Percentiles rank a stretch among this genome's conserved stretches.
phyloP scores from a whole-genome alignment of 2,113 vertebrate species.

The Trichomycterus rosablanca region DNA sequence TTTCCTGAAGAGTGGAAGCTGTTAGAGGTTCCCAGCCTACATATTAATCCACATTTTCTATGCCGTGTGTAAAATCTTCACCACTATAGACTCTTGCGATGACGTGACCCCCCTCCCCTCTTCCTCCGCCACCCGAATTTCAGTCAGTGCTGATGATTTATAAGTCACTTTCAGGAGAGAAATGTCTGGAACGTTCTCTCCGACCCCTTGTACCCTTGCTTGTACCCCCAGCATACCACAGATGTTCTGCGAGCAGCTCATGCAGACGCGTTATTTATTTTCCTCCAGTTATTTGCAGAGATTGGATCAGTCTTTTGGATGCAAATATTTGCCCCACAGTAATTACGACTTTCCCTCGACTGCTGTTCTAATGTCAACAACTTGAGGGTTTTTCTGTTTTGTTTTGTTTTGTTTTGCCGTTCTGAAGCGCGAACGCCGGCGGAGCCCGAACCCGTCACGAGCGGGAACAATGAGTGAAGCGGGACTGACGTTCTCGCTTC shows the following conservation, averaged over 20 bases:
- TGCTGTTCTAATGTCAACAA: conserved; percentile 25
- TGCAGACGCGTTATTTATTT: conserved; percentile 23
- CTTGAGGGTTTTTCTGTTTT: conserved; percentile 8
- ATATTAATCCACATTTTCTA: too few relatives aligned
- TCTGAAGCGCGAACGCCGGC: too few relatives aligned
- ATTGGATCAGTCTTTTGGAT: conserved; percentile 38
- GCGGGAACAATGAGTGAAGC: neutral
- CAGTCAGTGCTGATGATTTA: conserved; percentile 23
- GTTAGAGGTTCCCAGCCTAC: too few relatives aligned
- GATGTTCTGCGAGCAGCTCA: conserved; percentile 25
- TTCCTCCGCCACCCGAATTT: too few relatives aligned
- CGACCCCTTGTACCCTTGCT: conserved; percentile 18
- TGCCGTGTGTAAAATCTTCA: too few relatives aligned
- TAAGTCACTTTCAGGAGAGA: conserved; percentile 13
- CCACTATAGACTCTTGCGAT: too few relatives aligned
- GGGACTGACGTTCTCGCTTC: neutral
- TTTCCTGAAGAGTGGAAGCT: too few relatives aligned
- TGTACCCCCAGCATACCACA: conserved; percentile 38
- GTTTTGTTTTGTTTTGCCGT: neutral
- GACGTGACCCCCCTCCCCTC: too few relatives aligned
- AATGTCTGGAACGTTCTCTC: conserved; percentile 27
- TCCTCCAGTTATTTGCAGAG: conserved; percentile 26
- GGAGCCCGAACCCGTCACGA: too few relatives aligned
- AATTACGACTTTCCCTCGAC: conserved; percentile 9
- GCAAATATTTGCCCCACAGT: conserved; percentile 32